Evolutionary conservation across 1,140 invertebrate species (phyloP).

Genomic region (Leptinotarsa defecta): DNA sequence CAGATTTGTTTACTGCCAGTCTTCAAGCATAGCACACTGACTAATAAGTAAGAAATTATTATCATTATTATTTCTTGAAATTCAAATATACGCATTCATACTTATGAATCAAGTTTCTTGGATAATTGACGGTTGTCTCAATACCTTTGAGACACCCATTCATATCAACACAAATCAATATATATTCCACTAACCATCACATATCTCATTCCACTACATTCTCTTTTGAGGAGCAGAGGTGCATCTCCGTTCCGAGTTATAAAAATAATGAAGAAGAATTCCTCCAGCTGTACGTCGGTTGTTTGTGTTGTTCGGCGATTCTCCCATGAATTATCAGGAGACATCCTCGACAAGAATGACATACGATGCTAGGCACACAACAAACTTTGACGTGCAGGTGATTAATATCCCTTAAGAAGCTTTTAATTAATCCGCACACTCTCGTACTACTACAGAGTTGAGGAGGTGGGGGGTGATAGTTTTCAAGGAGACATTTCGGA

Average conservation of each 20-base stretch:
- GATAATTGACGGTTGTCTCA: no score
- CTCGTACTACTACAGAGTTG: neutral
- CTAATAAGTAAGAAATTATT: no score
- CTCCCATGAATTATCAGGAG: neutral
- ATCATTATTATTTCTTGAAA: no score
- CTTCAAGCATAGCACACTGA: no score
- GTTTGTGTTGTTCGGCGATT: slow-evolving; percentile 6
- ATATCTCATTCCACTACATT: no score
- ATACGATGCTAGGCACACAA: neutral
- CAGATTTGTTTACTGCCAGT: no score
- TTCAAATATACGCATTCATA: no score
- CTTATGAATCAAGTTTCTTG: no score
- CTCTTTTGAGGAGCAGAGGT: neutral
- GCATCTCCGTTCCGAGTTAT: neutral
- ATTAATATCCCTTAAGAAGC: slow-evolving; percentile 14
- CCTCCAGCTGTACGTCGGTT: neutral
- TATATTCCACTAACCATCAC: no score
- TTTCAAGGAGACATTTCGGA: no score
- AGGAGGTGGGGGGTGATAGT: neutral
- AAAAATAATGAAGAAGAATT: slow-evolving; percentile 8
- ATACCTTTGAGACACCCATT: no score
- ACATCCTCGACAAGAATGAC: neutral
- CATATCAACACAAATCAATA: no score
- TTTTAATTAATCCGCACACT: neutral
- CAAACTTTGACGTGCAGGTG: slow-evolving; percentile 14